Evolutionary conservation across 2,888 invertebrate species (phyloP).

Genomic region (Erebia palarica): DNA sequence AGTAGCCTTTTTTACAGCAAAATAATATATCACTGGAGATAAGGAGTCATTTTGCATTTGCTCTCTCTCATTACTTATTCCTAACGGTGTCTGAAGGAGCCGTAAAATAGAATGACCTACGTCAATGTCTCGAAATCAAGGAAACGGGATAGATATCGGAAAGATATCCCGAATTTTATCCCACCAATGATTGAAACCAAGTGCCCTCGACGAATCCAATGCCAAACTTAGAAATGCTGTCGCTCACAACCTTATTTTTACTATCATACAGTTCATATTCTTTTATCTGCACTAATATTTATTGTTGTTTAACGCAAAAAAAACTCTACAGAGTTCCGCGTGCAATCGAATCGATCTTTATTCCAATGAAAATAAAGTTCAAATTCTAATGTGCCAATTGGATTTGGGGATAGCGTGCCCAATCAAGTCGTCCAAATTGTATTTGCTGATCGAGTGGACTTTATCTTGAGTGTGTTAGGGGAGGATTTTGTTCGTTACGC

Average conservation of each 20-base stretch:
- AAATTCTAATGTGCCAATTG: conserved; percentile 39
- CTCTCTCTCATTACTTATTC: conserved; percentile 36
- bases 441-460: conserved; percentile 47
- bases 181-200: conserved; percentile 64
- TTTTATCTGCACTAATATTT: conserved; percentile 24
- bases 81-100: conserved; percentile 24
- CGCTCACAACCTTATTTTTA: conserved; percentile 26
- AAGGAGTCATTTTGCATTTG: conserved; percentile 31
- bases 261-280: conserved; percentile 39
- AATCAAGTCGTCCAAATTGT: conserved; percentile 50
- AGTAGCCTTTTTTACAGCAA: conserved; percentile 22
- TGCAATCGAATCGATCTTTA: conserved; percentile 42
- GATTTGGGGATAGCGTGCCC: conserved; percentile 43
- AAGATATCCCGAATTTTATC: conserved; percentile 58
- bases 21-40: conserved; percentile 30
- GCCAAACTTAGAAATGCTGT: conserved; percentile 42
- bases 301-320: conserved; percentile 32
- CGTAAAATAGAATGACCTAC: conserved; percentile 41
- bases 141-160: conserved; percentile 48
- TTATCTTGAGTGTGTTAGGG: conserved; percentile 47
- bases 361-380: conserved; percentile 41
- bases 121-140: conserved; percentile 55
- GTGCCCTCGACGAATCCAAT: conserved; percentile 54
- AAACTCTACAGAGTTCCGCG: conserved; percentile 44
- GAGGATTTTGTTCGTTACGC: conserved; percentile 46